Evolutionary conservation across 2,888 invertebrate genomes (phyloP), one percentile per base, ranked within the genome.

Genomic region (Hipparchia semele): DNA sequence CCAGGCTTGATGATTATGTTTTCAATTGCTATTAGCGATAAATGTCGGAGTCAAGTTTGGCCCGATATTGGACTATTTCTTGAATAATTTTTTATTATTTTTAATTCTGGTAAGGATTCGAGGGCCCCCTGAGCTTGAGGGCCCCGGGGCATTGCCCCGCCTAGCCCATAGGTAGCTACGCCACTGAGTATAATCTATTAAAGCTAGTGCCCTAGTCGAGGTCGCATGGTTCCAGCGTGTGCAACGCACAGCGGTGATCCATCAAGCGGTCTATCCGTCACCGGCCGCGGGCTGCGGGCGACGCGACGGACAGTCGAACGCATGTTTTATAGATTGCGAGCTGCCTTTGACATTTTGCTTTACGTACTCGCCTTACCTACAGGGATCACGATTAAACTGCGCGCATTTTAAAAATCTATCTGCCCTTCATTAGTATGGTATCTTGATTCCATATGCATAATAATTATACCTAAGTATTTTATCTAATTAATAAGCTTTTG

Each of bases 241-340:
- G 39, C 39, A 4, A 2, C 1, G 39, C 9, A 23, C 53, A 12
- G 45, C 45, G 67, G 67, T 70, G 73, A 76, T 76, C 76, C 72
- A 74, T 76, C 76, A 76, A 65, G 64, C 70, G 64, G 76, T 72
- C 76, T 70, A 76, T 76, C 70, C 72, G 72, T 76, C 76, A 76
- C 72, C 70, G 68, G 60, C 68, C 71, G 68, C 8, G 23, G 13
- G 58, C 58, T 58, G 75, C 58, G 64, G 60, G 61, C 73, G 70
- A 71, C 61, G 23, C 46, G 60, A 54, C 69, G 71, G 71, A 75
- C 73, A 71, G 71, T 69, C 73, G 70, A 70, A 72, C 70, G 69
- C 45, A 71, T 69, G 66, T 75, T 73, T 67, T 72, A 71, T 73
- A 72, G 58, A 71, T 67, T 58, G 62, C 51, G 51, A 65, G 65